Percentiles rank a stretch among this genome's conserved stretches.
Evolutionary conservation across 1,140 invertebrate species (phyloP).

Genomic region (Adoxophyes honmai): DNA sequence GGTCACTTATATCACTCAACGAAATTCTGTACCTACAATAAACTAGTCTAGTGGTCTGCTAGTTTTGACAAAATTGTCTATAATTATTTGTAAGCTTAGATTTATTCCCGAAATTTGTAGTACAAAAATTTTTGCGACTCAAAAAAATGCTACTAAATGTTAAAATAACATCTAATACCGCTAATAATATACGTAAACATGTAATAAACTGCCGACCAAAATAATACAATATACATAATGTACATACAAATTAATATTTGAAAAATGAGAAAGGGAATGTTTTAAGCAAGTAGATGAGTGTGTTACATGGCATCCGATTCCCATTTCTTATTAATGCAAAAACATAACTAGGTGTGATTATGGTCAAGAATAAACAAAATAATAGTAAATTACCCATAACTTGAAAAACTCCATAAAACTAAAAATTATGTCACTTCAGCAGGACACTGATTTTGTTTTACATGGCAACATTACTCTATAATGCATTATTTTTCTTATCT

Average conservation of each 20-base stretch:
- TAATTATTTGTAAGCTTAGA: neutral
- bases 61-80: neutral
- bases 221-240: neutral
- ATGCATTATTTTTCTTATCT: too few relatives aligned
- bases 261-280: conserved; percentile 18
- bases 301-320: neutral
- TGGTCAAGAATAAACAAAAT: neutral
- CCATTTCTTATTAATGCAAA: neutral
- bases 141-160: conserved; percentile 41
- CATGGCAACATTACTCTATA: neutral
- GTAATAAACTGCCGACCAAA: neutral
- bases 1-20: neutral
- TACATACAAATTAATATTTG: neutral
- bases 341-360: neutral
- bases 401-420: neutral
- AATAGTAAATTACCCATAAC: neutral
- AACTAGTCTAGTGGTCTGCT: neutral
- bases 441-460: neutral
- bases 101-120: neutral
- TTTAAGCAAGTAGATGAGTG: conserved; percentile 1
- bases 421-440: neutral
- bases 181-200: neutral
- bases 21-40: conserved; percentile 8
- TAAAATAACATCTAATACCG: conserved; percentile 10
- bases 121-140: conserved; percentile 30